Conservation (phyloP, 2,797 vertebrate species). For the Ataeniobius toweri region DNA sequence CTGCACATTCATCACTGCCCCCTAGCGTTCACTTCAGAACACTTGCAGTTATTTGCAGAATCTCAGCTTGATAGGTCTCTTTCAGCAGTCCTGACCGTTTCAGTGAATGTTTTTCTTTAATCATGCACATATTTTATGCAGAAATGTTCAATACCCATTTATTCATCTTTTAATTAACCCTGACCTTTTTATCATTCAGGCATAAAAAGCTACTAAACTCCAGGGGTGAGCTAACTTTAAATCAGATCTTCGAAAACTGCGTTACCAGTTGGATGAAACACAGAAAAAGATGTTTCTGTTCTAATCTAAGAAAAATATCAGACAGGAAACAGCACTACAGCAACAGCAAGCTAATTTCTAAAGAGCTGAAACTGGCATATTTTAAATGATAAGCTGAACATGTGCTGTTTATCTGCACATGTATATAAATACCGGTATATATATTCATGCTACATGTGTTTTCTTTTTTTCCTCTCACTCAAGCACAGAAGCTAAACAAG, state of each 20-base stretch:
- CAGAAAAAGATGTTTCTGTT: background rate
- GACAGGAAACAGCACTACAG: background rate
- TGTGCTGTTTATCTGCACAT: background rate
- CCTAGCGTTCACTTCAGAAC: conserved; percentile 5
- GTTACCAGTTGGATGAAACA: background rate
- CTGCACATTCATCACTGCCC: conserved; percentile 18
- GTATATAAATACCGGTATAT: background rate
- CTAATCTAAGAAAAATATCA: background rate
- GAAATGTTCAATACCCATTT: too few relatives aligned
- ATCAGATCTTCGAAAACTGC: background rate
- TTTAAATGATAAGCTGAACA: background rate
- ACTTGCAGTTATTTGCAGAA: background rate
- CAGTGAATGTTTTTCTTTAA: background rate
- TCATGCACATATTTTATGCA: background rate
- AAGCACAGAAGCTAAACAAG: background rate
- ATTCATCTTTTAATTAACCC: background rate
- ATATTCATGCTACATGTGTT: background rate
- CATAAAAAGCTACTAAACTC: background rate
- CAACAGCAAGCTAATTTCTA: background rate
- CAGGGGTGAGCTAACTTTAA: background rate
- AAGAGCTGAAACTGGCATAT: background rate
- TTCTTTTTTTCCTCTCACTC: background rate
- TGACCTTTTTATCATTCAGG: background rate
- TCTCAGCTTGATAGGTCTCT: background rate
- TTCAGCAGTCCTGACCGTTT: background rate